phyloP scores from a whole-genome alignment of 23 tunicate species.

The Halocynthia roretzi region DNA sequence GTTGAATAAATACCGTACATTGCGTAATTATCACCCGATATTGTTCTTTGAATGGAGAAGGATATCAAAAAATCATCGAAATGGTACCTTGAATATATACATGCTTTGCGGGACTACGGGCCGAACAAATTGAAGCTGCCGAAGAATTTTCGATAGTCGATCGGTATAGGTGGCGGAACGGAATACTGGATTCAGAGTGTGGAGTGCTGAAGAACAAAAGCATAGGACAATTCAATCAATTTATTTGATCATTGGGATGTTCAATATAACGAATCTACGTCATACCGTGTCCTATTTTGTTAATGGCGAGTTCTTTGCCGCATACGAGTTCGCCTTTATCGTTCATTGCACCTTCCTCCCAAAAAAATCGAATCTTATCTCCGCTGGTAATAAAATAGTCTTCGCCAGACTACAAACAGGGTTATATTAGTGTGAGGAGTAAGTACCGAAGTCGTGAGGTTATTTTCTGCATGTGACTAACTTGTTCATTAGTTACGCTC shows the following conservation, averaged over 20 bases:
- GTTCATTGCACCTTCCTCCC: slow-evolving; percentile 61
- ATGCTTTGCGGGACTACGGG: slow-evolving; percentile 80
- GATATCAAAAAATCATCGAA: no score
- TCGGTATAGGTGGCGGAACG: slow-evolving; percentile 30
- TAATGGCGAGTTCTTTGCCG: slow-evolving; percentile 47
- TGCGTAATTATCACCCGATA: no score
- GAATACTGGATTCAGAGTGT: slow-evolving; percentile 32
- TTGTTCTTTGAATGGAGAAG: no score
- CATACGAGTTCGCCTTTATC: slow-evolving; percentile 38
- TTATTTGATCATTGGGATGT: not conserved
- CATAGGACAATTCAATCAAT: not conserved
- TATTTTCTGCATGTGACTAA: not conserved
- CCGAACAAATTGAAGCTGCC: slow-evolving; percentile 34
- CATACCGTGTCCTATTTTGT: slow-evolving; percentile 78
- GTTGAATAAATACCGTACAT: no score
- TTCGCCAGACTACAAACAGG: not conserved
- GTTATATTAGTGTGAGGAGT: not conserved
- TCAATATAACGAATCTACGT: not conserved
- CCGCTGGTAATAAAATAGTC: slow-evolving; percentile 55
- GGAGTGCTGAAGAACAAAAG: slow-evolving; percentile 40
- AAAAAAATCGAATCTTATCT: slow-evolving; percentile 59
- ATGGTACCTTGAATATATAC: slow-evolving; percentile 76
- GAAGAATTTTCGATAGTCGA: slow-evolving; percentile 30
- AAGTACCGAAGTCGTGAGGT: not conserved
- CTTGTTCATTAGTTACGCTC: slow-evolving; percentile 51